Evolutionary conservation across 2,797 vertebrate species (phyloP).

Genomic region (Peromyscus nudipes): DNA sequence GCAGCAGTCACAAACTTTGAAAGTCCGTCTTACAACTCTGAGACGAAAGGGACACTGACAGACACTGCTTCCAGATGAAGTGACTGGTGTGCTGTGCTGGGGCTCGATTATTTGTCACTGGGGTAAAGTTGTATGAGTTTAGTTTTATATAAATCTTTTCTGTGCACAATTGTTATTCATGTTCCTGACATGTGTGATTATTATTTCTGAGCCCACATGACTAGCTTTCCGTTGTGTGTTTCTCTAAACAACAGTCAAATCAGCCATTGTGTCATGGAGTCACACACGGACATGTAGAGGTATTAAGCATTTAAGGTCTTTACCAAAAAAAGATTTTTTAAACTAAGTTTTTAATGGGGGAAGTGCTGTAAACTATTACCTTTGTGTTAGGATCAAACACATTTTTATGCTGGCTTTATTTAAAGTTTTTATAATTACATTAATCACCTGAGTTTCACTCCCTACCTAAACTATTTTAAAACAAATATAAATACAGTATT

Average conservation of each 20-base stretch:
- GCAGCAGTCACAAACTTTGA: neutral
- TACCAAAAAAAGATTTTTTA: neutral
- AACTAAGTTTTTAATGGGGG: neutral
- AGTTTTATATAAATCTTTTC: constrained; percentile 32
- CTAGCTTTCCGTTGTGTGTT: neutral
- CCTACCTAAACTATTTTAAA: neutral
- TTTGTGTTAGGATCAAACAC: constrained; percentile 45
- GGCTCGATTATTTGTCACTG: neutral
- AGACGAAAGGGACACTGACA: neutral
- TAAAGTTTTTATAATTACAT: constrained; percentile 35
- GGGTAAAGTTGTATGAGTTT: neutral
- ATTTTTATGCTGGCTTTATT: neutral
- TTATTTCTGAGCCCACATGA: constrained; percentile 31
- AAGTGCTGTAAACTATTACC: neutral
- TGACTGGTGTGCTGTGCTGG: neutral
- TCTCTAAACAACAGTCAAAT: constrained; percentile 30
- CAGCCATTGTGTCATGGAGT: constrained; percentile 1
- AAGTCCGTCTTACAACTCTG: neutral
- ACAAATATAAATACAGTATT: neutral
- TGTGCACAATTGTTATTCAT: constrained; percentile 32
- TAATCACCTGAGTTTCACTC: neutral
- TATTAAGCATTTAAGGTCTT: constrained; percentile 37
- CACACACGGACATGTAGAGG: neutral
- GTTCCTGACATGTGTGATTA: neutral
- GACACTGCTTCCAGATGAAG: neutral